Evolutionary conservation across 1,140 invertebrate genomes (phyloP).

Genomic region (Grapholita molesta): DNA sequence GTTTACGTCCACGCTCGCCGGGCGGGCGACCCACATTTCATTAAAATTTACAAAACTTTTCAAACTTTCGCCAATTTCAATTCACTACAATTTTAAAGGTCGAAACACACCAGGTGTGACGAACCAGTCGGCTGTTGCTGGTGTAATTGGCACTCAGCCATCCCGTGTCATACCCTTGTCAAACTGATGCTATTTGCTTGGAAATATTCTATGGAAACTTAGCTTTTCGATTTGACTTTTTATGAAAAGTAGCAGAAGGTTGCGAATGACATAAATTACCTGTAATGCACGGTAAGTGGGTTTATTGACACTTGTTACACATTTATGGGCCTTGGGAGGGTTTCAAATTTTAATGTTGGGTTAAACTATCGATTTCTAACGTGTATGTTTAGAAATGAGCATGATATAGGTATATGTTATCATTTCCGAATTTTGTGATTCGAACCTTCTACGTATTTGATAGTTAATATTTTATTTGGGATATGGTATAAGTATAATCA

Average conservation of each 20-base stretch:
- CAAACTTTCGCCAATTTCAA: conserved; percentile 6
- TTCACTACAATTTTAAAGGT: conserved; percentile 8
- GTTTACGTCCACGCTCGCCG: neutral
- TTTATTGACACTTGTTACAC: neutral
- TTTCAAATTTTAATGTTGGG: neutral
- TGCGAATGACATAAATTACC: neutral
- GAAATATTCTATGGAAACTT: conserved; percentile 18
- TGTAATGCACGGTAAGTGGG: neutral
- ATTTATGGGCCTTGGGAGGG: neutral
- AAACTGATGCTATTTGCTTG: conserved; percentile 25
- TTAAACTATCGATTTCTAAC: neutral
- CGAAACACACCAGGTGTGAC: conserved; percentile 10
- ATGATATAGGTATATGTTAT: too few species aligned
- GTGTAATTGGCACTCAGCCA: conserved; percentile 15
- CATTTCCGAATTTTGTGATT: too few species aligned
- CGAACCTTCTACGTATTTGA: too few species aligned
- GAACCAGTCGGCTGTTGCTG: neutral
- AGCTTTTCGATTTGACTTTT: conserved; percentile 3
- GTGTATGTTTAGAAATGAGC: neutral
- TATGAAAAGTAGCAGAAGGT: neutral
- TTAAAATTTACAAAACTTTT: conserved; percentile 1
- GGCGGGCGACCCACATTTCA: neutral
- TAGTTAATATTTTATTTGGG: too few species aligned
- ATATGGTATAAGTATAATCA: too few species aligned
- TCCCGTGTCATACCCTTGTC: conserved; percentile 33